Percentiles rank a stretch among this genome's conserved stretches.
Conservation (phyloP, 2,113 vertebrate species). For the Apodemus speciosus region DNA sequence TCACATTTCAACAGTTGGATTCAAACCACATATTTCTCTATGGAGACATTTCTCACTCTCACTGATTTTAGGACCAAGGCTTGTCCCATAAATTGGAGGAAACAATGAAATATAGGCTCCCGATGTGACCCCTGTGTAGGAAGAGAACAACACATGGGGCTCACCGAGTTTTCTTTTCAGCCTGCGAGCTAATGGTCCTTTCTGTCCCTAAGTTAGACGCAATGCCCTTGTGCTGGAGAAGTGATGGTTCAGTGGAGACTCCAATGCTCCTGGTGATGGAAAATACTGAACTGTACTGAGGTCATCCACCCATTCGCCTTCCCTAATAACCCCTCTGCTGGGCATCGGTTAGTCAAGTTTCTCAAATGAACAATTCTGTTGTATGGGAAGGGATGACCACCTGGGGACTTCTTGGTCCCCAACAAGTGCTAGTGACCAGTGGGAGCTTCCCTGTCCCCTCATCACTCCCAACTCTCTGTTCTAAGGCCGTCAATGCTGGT, state of each 20-base stretch:
- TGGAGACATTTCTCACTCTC: constrained; percentile 8
- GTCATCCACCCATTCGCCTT: not conserved
- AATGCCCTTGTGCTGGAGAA: not conserved
- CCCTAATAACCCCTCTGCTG: not conserved
- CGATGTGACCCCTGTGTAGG: not conserved
- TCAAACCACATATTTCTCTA: not conserved
- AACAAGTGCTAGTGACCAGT: not conserved
- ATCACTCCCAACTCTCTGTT: not conserved
- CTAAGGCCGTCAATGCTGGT: not conserved
- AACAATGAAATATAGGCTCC: constrained; percentile 22
- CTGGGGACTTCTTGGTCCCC: not conserved
- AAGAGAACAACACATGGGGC: not conserved
- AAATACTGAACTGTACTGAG: not conserved
- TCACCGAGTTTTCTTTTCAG: not conserved
- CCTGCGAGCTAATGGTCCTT: not conserved
- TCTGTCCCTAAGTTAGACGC: not conserved
- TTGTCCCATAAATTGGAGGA: constrained; percentile 36
- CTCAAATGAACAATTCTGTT: not conserved
- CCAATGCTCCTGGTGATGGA: not conserved
- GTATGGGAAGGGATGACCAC: not conserved
- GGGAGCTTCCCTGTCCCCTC: not conserved
- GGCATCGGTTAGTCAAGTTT: not conserved
- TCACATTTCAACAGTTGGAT: constrained; percentile 26
- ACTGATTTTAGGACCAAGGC: constrained; percentile 20
- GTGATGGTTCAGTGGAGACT: not conserved